Evolutionary conservation across 1,140 invertebrate genomes (phyloP).

Genomic region (Papilio helenus): DNA sequence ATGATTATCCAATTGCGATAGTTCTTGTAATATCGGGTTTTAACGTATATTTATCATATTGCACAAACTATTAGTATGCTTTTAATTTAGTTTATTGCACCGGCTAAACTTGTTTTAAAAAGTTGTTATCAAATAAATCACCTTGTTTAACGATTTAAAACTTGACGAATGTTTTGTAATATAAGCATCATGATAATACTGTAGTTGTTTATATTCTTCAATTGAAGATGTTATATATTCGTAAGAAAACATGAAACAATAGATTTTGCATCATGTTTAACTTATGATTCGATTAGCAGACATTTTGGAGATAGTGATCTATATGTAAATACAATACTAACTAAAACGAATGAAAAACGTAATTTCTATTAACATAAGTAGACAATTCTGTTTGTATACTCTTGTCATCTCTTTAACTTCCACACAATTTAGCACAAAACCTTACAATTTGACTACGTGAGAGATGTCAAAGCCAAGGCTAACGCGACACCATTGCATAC

Average conservation of each 20-base stretch:
- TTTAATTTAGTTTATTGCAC: slow-evolving; percentile 4
- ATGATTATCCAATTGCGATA: background rate
- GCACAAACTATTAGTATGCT: background rate
- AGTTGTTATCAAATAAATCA: slow-evolving; percentile 22
- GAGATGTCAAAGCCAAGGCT: slow-evolving; percentile 69
- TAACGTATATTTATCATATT: background rate
- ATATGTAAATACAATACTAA: background rate
- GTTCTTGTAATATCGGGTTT: background rate
- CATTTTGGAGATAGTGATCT: background rate
- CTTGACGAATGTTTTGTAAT: slow-evolving; percentile 10
- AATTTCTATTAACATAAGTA: background rate
- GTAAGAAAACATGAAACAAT: background rate
- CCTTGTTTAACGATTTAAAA: slow-evolving; percentile 1
- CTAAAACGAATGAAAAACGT: background rate
- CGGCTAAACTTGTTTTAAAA: slow-evolving; percentile 15
- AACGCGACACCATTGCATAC: slow-evolving; percentile 45
- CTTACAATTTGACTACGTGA: slow-evolving; percentile 60
- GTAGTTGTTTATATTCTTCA: background rate
- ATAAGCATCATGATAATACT: background rate
- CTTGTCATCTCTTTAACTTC: slow-evolving; percentile 11
- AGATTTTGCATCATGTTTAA: background rate
- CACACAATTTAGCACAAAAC: slow-evolving; percentile 53
- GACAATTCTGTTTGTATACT: slow-evolving; percentile 1
- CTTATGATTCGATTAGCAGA: background rate
- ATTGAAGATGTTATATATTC: background rate